A percentile compares a stretch with the other conserved stretches of the same genome.
Evolutionary conservation across 2,888 invertebrate genomes (phyloP).

Genomic region (Sminthurides aquaticus): DNA sequence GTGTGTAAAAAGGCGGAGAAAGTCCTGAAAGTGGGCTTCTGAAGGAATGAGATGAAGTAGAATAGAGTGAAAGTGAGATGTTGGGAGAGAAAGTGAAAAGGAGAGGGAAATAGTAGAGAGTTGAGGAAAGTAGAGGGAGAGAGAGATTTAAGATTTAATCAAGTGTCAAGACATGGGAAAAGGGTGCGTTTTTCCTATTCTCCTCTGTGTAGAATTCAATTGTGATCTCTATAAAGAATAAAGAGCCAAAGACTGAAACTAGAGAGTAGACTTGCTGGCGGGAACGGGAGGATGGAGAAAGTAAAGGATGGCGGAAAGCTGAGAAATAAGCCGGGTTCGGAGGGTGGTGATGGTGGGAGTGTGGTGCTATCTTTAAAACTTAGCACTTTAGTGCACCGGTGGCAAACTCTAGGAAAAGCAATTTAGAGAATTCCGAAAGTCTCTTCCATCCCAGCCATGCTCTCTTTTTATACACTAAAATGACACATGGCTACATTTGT

Average conservation of each 20-base stretch:
- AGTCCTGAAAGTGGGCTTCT: neutral
- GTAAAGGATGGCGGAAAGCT: too few species aligned
- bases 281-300: too few species aligned
- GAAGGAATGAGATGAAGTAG: neutral
- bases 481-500: neutral
- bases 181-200: constrained; percentile 14
- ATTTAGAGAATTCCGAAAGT: neutral
- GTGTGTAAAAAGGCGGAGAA: neutral
- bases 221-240: constrained; percentile 7
- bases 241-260: neutral
- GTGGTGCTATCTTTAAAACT: neutral
- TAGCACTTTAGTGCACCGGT: neutral
- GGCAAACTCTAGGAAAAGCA: neutral
- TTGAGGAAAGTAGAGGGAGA: constrained; percentile 10
- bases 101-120: neutral
- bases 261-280: neutral
- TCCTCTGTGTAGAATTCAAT: constrained; percentile 11
- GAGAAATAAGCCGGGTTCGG: too few species aligned
- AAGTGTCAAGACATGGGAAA: constrained; percentile 26
- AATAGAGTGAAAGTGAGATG: neutral
- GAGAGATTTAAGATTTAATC: constrained; percentile 34
- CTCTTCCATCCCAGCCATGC: neutral
- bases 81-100: neutral
- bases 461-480: too few species aligned
- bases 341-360: too few species aligned